These are phyloP conservation scores for Rhingia campestris DNA, from an alignment of 2,888 invertebrate genomes.

Conservation along the genomic window DNA sequence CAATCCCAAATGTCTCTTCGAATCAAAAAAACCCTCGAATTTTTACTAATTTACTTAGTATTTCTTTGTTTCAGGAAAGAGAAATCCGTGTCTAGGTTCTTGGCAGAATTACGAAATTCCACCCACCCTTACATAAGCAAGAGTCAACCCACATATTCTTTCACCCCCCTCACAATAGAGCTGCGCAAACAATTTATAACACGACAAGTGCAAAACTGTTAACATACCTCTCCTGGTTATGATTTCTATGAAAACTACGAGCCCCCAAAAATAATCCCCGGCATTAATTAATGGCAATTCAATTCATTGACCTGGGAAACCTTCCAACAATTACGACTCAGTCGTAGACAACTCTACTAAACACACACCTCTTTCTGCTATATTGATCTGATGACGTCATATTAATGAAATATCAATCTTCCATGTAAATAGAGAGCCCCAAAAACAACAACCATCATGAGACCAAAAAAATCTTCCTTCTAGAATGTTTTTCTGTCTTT, in stretches of 20 bases:
- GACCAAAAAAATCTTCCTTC: conserved; percentile 24
- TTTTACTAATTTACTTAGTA: background rate
- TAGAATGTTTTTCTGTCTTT: conserved; percentile 40
- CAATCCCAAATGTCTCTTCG: no score
- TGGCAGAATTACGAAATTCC: conserved; percentile 59
- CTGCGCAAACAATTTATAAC: conserved; percentile 44
- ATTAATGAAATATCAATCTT: conserved; percentile 13
- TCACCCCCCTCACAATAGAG: conserved; percentile 24
- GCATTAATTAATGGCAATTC: background rate
- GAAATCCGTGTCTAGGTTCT: conserved; percentile 43
- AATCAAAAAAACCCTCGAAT: background rate
- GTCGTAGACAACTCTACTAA: conserved; percentile 7
- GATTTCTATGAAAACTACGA: conserved; percentile 12
- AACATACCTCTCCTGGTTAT: background rate
- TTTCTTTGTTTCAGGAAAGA: conserved; percentile 21
- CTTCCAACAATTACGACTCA: conserved; percentile 33
- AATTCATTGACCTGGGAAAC: background rate
- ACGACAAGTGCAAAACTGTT: background rate
- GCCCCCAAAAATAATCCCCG: background rate
- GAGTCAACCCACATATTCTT: conserved; percentile 4
- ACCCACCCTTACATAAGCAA: conserved; percentile 58
- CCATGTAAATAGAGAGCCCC: conserved; percentile 35
- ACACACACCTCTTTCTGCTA: conserved; percentile 63
- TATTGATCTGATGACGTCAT: conserved; percentile 70
- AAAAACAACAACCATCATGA: conserved; percentile 24